Conservation (phyloP, 2,797 vertebrate genomes). For the Acanthis flammea region DNA sequence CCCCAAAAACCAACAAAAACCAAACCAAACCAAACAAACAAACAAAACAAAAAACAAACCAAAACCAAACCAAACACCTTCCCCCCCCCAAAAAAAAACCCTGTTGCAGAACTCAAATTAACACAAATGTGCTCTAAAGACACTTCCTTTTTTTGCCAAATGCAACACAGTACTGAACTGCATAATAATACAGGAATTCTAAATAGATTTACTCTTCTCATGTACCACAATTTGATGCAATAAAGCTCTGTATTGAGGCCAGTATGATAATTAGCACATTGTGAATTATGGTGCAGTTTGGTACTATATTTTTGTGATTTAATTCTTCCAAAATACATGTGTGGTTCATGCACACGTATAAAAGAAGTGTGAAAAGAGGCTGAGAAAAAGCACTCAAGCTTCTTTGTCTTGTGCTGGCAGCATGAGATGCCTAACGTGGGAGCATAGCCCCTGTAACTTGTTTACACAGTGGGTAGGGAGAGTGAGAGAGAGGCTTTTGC, state of each 20-base stretch:
- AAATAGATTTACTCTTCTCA: neutral
- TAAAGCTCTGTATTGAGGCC: neutral
- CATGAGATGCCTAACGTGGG: neutral
- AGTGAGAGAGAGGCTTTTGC: neutral
- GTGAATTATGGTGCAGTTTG: neutral
- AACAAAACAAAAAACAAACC: neutral
- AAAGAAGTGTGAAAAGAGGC: neutral
- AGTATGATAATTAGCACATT: constrained; percentile 11
- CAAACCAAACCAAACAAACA: neutral
- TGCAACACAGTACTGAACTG: neutral
- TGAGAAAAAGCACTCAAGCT: neutral
- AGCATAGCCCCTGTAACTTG: neutral
- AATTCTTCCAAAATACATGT: neutral
- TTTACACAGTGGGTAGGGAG: neutral
- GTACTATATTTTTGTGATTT: neutral
- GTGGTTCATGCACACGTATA: neutral
- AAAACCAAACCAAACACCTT: neutral
- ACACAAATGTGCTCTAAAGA: neutral
- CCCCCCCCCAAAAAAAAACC: neutral
- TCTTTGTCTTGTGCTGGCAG: neutral
- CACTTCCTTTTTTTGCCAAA: neutral
- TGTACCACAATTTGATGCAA: neutral
- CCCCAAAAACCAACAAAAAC: neutral
- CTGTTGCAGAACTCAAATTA: neutral
- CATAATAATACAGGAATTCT: neutral